Evolutionary conservation across 2,888 invertebrate genomes (phyloP), one percentile per base, ranked within the genome.

Genomic region (Harpalus rubripes): DNA sequence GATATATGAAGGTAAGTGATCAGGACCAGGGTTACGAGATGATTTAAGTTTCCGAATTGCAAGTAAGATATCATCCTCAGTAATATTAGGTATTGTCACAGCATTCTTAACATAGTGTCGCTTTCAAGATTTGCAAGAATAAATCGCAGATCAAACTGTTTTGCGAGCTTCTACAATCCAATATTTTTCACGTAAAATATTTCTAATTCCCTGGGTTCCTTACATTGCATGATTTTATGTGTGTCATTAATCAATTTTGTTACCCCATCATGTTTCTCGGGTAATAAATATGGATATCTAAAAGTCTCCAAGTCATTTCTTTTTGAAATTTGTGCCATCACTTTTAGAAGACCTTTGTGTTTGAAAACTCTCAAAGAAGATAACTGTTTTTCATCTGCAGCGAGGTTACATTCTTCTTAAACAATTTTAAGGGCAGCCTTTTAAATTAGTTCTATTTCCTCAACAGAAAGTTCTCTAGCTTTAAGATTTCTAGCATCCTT

Each of bases 361-460:
- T 59, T 59, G 18, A 59, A 59, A 59, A 59, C 18, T 59, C 15
- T 59, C 59, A 59, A 59, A 59, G 59, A 59, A n/a, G 59, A n/a
- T 16, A 59, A 59, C 10, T 59, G 59, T 6, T 59, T 16, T 59
- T 59, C 59, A 59, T 59, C 59, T 59, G 59, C 59, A n/a, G n/a
- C 59, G 1, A 59, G 59, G 15, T 59, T 59, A 59, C 10, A 59
- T 59, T 59, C 59, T 15, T 59, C 15, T 59, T 59, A 15, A 59
- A 59, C 59, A 7, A 59, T 59, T 59, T 16, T 59, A 6, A 59
- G 1, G 7, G 6, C 44, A 12, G 59, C 10, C 15, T 59, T 59
- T 15, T 59, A 1, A n/a, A 15, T 15, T 8, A 4, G 10, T 1
- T n/a, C 59, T 8, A 59, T 10, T 59, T 59, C 59, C 7, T 15